Conservation (phyloP, 2,113 vertebrate species). For the Phainopepla nitens region DNA sequence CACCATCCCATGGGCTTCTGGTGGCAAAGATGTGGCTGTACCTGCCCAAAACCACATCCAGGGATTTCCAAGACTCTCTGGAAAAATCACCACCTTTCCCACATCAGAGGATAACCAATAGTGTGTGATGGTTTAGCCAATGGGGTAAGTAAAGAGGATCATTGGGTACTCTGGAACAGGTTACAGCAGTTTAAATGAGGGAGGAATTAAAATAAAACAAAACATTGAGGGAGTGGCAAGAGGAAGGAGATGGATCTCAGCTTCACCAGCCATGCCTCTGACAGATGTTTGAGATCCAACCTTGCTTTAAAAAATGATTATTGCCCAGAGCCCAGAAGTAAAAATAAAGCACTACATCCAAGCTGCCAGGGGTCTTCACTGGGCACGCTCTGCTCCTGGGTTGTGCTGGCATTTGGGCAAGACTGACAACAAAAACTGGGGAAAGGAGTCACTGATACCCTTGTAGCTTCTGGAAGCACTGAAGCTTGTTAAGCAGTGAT, state of each 20-base stretch:
- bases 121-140: not conserved
- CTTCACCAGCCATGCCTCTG: not conserved
- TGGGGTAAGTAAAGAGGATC: not conserved
- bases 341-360: not conserved
- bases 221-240: not conserved
- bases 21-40: not conserved
- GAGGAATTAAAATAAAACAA: not conserved
- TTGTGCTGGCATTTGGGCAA: not conserved
- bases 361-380: not conserved
- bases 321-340: not conserved
- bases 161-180: not conserved
- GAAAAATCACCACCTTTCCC: not conserved
- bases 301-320: conserved; percentile 25
- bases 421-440: not conserved
- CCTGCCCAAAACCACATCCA: not conserved
- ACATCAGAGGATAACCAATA: not conserved
- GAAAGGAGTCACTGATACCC: not conserved
- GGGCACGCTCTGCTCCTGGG: accelerated
- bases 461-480: not conserved
- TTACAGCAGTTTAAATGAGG: not conserved
- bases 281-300: not conserved
- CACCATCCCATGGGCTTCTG: not conserved
- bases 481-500: not conserved
- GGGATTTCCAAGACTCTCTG: not conserved
- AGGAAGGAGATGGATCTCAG: not conserved